Conservation (phyloP, 1,140 invertebrate species). For the Polypedilum pembai region DNA sequence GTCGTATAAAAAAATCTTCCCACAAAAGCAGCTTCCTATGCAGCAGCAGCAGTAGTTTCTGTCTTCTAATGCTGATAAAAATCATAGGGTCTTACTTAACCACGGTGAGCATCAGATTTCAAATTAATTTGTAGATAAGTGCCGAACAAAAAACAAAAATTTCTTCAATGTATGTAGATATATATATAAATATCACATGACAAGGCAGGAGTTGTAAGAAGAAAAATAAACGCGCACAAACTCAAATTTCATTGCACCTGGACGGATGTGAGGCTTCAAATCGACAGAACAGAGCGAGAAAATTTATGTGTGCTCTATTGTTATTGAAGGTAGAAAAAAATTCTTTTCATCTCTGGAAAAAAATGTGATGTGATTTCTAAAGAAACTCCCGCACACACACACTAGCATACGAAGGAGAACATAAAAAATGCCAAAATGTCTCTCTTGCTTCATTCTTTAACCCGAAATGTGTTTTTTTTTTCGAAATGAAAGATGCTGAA, state of each 20-base stretch:
- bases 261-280: conserved; percentile 25
- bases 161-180: not conserved
- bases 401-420: not conserved
- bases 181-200: conserved; percentile 1
- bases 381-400: conserved; percentile 27
- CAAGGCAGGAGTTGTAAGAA: not conserved
- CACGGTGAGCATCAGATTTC: not conserved
- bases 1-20: conserved; percentile 1
- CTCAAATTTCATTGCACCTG: conserved; percentile 15
- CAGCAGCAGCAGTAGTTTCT: too few species aligned
- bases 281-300: not conserved
- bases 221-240: conserved; percentile 23
- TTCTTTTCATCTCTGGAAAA: not conserved
- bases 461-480: conserved; percentile 20
- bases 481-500: conserved; percentile 5
- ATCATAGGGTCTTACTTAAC: not conserved
- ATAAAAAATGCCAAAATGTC: conserved; percentile 26
- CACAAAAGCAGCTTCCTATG: not conserved
- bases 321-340: conserved; percentile 20
- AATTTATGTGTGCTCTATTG: conserved; percentile 28
- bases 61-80: too few species aligned
- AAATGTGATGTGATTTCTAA: not conserved
- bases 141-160: not conserved
- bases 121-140: conserved; percentile 19
- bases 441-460: conserved; percentile 16